phyloP scores from a whole-genome alignment of 1,140 invertebrate species.

The Diorhabda elongata region DNA sequence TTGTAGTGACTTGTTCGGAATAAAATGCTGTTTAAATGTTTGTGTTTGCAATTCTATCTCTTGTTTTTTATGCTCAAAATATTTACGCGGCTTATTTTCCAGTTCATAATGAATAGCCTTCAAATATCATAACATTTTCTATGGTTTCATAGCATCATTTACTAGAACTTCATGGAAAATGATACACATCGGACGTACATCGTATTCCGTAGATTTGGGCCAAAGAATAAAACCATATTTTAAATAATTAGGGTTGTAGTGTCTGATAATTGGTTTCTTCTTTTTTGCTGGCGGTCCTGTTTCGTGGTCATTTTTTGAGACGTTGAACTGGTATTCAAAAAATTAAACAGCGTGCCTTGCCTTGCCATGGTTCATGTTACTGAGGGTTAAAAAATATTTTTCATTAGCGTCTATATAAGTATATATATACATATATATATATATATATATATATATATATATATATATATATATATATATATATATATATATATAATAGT shows the following conservation, averaged over 20 bases:
- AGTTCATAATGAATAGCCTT: no score
- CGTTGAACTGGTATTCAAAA: background rate
- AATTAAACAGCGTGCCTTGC: background rate
- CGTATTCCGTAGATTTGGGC: background rate
- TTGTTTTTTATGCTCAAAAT: background rate
- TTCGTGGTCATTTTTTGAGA: background rate
- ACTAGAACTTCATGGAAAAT: background rate
- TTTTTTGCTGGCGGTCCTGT: background rate
- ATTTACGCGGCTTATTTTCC: background rate
- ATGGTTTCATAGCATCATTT: background rate
- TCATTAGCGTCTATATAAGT: background rate
- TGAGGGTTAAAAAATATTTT: background rate
- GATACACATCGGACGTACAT: background rate
- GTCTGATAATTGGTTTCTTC: background rate
- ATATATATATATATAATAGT: no score
- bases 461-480: no score
- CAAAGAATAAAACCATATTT: slow-evolving; percentile 2
- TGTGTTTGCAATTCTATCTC: background rate
- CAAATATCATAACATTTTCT: no score
- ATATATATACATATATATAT: background rate
- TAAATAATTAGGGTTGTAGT: background rate
- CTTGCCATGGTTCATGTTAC: background rate
- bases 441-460: no score
- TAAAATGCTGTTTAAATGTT: slow-evolving; percentile 15
- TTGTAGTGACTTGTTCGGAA: no score